These are phyloP conservation scores for Taurulus bubalis DNA, from an alignment of 2,113 vertebrate genomes.

Conservation along the genomic window DNA sequence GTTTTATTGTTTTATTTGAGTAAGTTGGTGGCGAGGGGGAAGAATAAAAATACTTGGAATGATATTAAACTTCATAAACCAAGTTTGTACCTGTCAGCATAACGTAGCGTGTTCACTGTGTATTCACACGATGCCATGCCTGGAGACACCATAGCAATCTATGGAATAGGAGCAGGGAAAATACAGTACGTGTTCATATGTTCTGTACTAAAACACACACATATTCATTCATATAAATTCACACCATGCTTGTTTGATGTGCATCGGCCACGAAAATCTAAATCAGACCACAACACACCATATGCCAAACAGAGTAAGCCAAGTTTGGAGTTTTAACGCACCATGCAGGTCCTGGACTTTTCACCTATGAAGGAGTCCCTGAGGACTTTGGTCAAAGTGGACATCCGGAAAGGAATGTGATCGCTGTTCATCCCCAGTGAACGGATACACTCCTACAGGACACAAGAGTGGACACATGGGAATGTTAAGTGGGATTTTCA, in stretches of 20 bases:
- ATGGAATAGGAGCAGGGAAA: conserved; percentile 31
- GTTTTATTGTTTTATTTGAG: neutral
- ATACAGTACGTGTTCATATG: neutral
- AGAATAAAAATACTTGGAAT: neutral
- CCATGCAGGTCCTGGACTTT: conserved; percentile 97
- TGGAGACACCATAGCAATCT: conserved; percentile 99
- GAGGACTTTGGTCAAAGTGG: conserved; percentile 96
- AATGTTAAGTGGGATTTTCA: neutral
- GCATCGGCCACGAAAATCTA: neutral
- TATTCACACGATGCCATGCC: conserved; percentile 96
- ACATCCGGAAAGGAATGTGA: conserved; percentile 96
- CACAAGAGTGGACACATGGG: neutral
- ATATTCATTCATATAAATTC: neutral
- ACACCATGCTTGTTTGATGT: neutral
- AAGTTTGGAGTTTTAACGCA: conserved; percentile 67
- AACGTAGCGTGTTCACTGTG: conserved; percentile 96
- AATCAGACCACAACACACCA: neutral
- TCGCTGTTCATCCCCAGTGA: conserved; percentile 96
- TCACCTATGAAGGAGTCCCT: conserved; percentile 97
- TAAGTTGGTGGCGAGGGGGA: too few relatives aligned
- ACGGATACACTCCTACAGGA: conserved; percentile 93
- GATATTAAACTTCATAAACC: neutral
- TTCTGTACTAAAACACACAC: neutral
- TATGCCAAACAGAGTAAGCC: neutral
- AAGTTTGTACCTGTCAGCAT: conserved; percentile 93